Evolutionary conservation across 2,113 vertebrate genomes (phyloP).

Genomic region (Rhinichthys klamathensis): DNA sequence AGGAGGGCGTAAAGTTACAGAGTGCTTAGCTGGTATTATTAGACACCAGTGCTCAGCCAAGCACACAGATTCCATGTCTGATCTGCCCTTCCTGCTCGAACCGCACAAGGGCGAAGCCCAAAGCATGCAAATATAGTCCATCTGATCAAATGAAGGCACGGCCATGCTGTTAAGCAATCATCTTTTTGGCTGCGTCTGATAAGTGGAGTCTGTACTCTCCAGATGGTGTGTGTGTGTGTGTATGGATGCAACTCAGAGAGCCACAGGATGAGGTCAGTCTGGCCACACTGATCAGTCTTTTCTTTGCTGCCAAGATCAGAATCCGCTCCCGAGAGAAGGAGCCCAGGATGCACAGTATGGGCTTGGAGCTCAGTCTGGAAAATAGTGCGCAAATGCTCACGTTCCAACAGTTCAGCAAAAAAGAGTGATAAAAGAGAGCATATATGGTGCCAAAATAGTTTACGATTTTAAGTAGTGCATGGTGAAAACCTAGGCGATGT

Average conservation of each 20-base stretch:
- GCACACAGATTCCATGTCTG: slow-evolving; percentile 41
- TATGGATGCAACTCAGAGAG: slow-evolving; percentile 40
- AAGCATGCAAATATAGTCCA: slow-evolving; percentile 54
- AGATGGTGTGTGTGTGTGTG: slow-evolving; percentile 60
- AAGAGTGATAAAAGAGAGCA: not conserved
- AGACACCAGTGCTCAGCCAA: slow-evolving; percentile 35
- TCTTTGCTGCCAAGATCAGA: slow-evolving; percentile 51
- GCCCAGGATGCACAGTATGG: slow-evolving; percentile 38
- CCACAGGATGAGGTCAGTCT: slow-evolving; percentile 58
- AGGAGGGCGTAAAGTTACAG: slow-evolving; percentile 34
- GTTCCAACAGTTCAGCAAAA: slow-evolving; percentile 22
- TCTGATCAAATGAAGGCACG: slow-evolving; percentile 59
- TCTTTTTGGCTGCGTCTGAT: slow-evolving; percentile 57
- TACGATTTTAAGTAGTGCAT: not conserved
- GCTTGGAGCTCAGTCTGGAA: slow-evolving; percentile 56
- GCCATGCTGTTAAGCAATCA: slow-evolving; percentile 61
- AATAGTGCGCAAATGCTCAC: slow-evolving; percentile 48
- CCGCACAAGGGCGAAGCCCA: slow-evolving; percentile 51
- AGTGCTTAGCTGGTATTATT: slow-evolving; percentile 50
- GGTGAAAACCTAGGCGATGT: not conserved
- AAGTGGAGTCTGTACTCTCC: slow-evolving; percentile 53
- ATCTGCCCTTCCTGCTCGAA: slow-evolving; percentile 52
- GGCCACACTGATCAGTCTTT: slow-evolving; percentile 40
- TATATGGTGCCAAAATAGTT: slow-evolving; percentile 1
- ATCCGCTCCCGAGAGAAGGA: slow-evolving; percentile 56